Base-by-base conservation (phyloP, 2,797 vertebrate genomes). In the Hafferia zeledoni region DNA sequence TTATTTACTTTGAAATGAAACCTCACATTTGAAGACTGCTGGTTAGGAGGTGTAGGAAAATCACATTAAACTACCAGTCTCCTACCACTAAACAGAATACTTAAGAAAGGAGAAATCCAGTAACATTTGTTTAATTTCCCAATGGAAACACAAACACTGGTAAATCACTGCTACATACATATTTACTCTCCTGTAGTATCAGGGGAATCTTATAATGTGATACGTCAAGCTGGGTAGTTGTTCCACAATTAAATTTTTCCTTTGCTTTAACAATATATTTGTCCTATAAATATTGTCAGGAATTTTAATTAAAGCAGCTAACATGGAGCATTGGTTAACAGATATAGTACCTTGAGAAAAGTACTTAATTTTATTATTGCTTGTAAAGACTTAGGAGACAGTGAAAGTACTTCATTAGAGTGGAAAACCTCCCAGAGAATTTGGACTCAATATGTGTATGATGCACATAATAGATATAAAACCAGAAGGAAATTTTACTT, bases 371-470 rank as follows among this genome's bases (percentile, higher is more conserved):
- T 49, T 20, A 44, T 68, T 22, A 28, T n/a, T 20, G 13, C 11
- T 80, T 83, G 13, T 27, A 9, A 28, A 9, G 5, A 39, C 15
- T 41, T 52, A 19, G 8, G 17, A 37, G 13, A 17, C 4, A 52
- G 4, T 28, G 23, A 82, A 43, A 75, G 79, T 17, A 44, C 9
- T 1, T 57, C 7, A n/a, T 61, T 27, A 22, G 7, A 56, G 14
- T 4, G 2, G 11, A 10, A 72, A 90, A 55, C 3, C 7, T 68
- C 13, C 13, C 30, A 60, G 16, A 41, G 7, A 43, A 14, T 76
- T 79, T 63, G 44, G 16, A 3, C 17, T 63, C 18, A 80, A 35
- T 3, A 11, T 1, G 0, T n/a, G 3, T 30, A 5, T 12, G 8
- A 13, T 70, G 9, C 7, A 83, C 56, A 69, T 33, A n/a, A 30